These are phyloP conservation scores for Indri indri DNA, from an alignment of 2,113 vertebrate genomes.

Conservation along the genomic window DNA sequence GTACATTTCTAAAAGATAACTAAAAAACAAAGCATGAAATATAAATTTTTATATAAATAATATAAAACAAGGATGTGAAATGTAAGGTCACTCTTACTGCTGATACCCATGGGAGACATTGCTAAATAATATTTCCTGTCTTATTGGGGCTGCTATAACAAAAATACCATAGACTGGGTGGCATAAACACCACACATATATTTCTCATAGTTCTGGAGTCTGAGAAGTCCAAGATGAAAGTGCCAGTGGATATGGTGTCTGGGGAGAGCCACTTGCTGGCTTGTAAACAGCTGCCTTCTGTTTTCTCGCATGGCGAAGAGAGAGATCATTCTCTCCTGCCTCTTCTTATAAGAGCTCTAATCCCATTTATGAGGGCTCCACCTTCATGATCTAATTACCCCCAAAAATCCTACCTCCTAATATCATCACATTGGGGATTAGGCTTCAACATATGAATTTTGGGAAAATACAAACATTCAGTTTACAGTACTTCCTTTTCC, in stretches of 20 bases:
- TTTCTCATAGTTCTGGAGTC: not conserved
- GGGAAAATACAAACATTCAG: not conserved
- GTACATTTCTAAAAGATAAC: not conserved
- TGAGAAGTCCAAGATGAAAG: not conserved
- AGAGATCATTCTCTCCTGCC: not conserved
- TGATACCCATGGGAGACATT: not conserved
- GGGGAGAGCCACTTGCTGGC: not conserved
- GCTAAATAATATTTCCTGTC: not conserved
- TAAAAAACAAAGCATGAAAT: not conserved
- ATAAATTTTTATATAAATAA: not conserved
- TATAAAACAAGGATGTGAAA: not conserved
- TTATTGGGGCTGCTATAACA: not conserved
- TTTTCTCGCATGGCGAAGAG: not conserved
- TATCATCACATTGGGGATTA: not conserved
- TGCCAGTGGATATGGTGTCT: not conserved
- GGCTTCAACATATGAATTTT: not conserved
- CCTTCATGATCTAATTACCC: not conserved
- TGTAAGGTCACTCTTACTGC: not conserved
- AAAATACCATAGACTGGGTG: not conserved
- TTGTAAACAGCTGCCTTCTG: not conserved
- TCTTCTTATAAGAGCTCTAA: not conserved
- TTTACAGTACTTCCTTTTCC: not conserved
- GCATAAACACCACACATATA: not conserved
- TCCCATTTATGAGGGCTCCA: not conserved
- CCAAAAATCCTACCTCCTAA: not conserved